Percentiles rank a stretch among this genome's conserved stretches.
These are phyloP conservation scores for Noctua janthina DNA, from an alignment of 2,888 invertebrate species.

Conservation along the genomic window DNA sequence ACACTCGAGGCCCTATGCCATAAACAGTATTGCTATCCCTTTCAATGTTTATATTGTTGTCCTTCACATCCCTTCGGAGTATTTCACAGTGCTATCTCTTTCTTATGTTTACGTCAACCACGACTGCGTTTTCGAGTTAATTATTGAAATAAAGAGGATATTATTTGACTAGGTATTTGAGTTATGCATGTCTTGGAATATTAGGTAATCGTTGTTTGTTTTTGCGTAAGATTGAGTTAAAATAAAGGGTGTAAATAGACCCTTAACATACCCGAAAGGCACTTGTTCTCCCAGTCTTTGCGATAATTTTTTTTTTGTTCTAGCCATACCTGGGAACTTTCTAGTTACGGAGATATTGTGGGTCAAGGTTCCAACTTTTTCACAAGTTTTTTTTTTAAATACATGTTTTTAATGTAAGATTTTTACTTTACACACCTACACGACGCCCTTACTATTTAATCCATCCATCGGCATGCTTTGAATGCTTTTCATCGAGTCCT, in stretches of 20 bases:
- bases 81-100: conserved; percentile 14
- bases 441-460: too few species aligned
- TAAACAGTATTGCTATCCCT: conserved; percentile 58
- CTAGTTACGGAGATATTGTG: too few species aligned
- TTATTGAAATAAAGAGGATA: neutral
- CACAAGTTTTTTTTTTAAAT: too few species aligned
- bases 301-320: too few species aligned
- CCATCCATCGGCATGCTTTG: too few species aligned
- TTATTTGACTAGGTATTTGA: neutral
- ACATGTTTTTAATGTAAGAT: too few species aligned
- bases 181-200: neutral
- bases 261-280: too few species aligned
- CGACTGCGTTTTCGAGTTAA: neutral
- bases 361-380: too few species aligned
- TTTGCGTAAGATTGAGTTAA: neutral
- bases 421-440: too few species aligned
- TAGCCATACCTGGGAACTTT: too few species aligned
- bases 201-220: neutral
- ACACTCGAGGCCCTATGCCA: conserved; percentile 46
- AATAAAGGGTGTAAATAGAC: neutral
- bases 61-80: neutral
- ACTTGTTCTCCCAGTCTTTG: too few species aligned
- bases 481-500: too few species aligned
- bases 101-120: conserved; percentile 12
- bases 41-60: conserved; percentile 31